phyloP scores from a whole-genome alignment of 2,797 vertebrate species.

The Oophaga sylvatica region DNA sequence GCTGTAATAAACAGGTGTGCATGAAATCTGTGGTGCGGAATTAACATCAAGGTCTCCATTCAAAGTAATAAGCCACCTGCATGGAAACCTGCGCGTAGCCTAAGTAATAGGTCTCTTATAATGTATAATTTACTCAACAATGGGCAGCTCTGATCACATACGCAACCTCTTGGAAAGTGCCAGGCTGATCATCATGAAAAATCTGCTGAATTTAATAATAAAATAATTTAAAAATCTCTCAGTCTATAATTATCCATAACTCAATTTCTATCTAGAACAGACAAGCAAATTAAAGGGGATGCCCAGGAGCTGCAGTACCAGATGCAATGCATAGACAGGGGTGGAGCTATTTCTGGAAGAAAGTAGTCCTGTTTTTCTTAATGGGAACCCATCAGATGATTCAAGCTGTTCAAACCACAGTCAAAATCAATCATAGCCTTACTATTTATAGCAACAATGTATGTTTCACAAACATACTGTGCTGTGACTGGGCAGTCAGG shows the following conservation, averaged over 20 bases:
- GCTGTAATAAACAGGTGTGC: constrained; percentile 12
- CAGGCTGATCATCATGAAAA: neutral
- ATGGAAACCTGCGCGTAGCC: constrained; percentile 8
- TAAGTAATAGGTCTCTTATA: constrained; percentile 15
- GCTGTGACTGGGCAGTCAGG: no score
- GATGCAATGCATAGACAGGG: no score
- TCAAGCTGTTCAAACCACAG: no score
- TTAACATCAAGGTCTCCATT: constrained; percentile 34
- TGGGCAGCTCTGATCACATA: constrained; percentile 3
- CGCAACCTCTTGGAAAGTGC: neutral
- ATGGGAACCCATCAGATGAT: no score
- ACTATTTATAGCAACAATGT: no score
- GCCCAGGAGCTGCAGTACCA: no score
- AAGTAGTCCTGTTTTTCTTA: no score
- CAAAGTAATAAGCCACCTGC: constrained; percentile 15
- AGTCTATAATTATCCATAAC: neutral
- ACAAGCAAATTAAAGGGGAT: neutral
- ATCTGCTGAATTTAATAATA: neutral
- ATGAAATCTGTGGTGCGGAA: neutral
- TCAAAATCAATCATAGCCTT: no score
- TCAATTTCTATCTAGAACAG: neutral
- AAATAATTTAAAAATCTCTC: neutral
- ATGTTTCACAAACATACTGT: no score
- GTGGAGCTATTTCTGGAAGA: no score
- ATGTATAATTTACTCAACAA: constrained; percentile 28